Conservation (phyloP, 2,113 vertebrate species). For the Cyprinodon tularosa region DNA sequence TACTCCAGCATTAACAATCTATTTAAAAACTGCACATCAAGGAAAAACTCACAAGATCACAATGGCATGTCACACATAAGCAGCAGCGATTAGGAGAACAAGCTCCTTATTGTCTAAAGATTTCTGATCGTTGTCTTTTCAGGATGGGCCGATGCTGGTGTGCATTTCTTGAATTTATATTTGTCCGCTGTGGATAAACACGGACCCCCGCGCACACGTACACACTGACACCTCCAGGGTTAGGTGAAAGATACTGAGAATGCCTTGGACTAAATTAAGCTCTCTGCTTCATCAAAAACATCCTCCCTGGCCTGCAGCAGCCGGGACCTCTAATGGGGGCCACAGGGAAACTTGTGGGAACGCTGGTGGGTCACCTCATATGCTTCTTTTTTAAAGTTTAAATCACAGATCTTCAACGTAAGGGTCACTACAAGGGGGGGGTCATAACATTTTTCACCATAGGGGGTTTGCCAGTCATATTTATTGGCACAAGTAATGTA, state of each 20-base stretch:
- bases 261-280: conserved; percentile 84
- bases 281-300: conserved; percentile 86
- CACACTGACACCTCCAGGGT: conserved; percentile 53
- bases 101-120: conserved; percentile 5
- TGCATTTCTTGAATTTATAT: conserved; percentile 56
- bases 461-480: neutral
- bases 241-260: conserved; percentile 83
- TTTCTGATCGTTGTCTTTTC: conserved; percentile 13
- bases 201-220: conserved; percentile 38
- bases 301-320: conserved; percentile 78
- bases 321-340: conserved; percentile 75
- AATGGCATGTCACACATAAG: conserved; percentile 11
- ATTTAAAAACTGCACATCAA: conserved; percentile 27
- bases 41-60: neutral
- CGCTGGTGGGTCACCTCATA: neutral
- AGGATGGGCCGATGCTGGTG: conserved; percentile 26
- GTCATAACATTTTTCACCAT: no score
- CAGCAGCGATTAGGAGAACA: neutral
- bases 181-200: conserved; percentile 51
- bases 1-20: conserved; percentile 34
- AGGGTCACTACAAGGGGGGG: no score
- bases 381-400: neutral
- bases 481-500: no score
- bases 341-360: conserved; percentile 46
- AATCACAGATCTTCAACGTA: no score